These are phyloP conservation scores for Tursiops truncatus DNA, from an alignment of 2,113 vertebrate genomes.

Conservation along the genomic window DNA sequence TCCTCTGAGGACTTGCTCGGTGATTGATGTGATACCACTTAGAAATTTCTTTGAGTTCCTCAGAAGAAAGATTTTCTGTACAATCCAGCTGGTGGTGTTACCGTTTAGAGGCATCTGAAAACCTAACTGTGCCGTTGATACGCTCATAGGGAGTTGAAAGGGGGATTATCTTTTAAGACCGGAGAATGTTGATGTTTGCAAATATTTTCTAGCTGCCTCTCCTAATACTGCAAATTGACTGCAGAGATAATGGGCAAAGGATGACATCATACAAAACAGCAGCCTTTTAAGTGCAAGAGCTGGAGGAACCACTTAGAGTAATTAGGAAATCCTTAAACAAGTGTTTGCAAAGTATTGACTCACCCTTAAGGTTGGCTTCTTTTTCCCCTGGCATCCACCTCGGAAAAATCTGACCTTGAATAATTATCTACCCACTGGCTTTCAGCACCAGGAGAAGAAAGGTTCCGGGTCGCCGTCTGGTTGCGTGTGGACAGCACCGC, in stretches of 20 bases:
- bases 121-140: constrained; percentile 48
- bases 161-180: constrained; percentile 76
- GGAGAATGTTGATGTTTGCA: constrained; percentile 79
- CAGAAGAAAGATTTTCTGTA: constrained; percentile 69
- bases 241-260: constrained; percentile 83
- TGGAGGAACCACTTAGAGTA: constrained; percentile 98
- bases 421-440: constrained; percentile 93
- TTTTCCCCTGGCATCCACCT: constrained; percentile 89
- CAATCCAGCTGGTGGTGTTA: constrained; percentile 60
- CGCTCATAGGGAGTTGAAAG: constrained; percentile 69
- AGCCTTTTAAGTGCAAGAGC: constrained; percentile 94
- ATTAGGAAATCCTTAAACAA: constrained; percentile 99
- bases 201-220: constrained; percentile 77
- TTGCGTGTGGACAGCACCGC: neutral
- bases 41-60: constrained; percentile 72
- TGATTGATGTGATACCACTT: constrained; percentile 70
- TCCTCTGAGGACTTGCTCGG: constrained; percentile 33
- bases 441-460: constrained; percentile 87
- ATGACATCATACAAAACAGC: constrained; percentile 93
- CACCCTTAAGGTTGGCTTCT: constrained; percentile 90
- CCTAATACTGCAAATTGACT: constrained; percentile 84
- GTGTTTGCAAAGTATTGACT: constrained; percentile 96
- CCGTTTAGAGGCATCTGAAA: constrained; percentile 62
- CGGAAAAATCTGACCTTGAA: constrained; percentile 95
- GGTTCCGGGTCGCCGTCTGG: constrained; percentile 83